phyloP scores from a whole-genome alignment of 2,797 vertebrate genomes.

The Myripristis murdjan region DNA sequence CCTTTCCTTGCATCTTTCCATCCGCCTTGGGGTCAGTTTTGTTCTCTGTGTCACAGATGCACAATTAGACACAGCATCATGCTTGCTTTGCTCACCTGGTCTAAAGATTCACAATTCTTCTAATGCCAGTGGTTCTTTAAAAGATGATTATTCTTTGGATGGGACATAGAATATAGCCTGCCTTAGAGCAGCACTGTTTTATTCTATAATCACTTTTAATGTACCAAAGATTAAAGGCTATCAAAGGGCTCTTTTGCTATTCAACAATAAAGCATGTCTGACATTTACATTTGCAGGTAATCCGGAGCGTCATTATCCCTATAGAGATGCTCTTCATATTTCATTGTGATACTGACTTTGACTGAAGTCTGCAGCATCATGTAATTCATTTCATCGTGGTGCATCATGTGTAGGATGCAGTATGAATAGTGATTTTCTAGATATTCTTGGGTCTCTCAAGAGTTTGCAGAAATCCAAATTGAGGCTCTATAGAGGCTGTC shows the following conservation, averaged over 20 bases:
- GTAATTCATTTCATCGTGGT: no score
- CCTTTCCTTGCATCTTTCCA: conserved; percentile 1
- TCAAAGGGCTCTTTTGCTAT: conserved; percentile 2
- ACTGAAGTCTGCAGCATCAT: no score
- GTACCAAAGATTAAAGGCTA: not conserved
- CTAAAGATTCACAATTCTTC: conserved; percentile 1
- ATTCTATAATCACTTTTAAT: not conserved
- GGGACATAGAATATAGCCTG: conserved; percentile 17
- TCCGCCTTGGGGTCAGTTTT: conserved; percentile 17
- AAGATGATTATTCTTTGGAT: conserved; percentile 13
- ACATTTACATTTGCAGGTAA: conserved; percentile 4
- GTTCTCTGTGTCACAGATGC: conserved; percentile 1
- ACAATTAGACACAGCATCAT: not conserved
- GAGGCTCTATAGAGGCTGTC: no score
- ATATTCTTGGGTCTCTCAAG: no score
- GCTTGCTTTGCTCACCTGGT: conserved; percentile 21
- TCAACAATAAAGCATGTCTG: not conserved
- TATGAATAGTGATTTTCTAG: no score
- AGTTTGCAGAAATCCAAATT: no score
- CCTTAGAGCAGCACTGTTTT: not conserved
- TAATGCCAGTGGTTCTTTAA: not conserved
- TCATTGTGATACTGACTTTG: not conserved
- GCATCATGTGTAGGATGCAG: no score
- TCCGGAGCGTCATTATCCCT: not conserved
- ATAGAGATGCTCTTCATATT: no score